phyloP scores from a whole-genome alignment of 2,888 invertebrate species.

The Drosophila meridiana region DNA sequence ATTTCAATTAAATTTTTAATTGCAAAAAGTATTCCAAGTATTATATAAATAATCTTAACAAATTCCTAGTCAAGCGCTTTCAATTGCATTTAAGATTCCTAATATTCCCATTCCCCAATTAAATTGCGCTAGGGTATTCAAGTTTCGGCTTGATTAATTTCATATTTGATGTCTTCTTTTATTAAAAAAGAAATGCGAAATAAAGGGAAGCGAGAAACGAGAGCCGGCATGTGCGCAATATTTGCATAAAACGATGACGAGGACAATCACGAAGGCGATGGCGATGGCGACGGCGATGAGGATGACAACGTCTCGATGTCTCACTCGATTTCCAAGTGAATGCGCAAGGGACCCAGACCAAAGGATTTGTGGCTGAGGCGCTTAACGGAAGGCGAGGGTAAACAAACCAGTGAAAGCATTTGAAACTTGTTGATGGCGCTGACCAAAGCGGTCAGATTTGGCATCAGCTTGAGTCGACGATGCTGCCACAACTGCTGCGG shows the following conservation, averaged over 20 bases:
- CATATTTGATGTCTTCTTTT: slow-evolving; percentile 17
- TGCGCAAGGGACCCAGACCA: slow-evolving; percentile 48
- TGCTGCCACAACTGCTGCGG: background rate
- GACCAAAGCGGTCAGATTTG: slow-evolving; percentile 49
- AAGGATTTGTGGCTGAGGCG: slow-evolving; percentile 68
- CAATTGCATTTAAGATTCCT: background rate
- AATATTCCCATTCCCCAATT: background rate
- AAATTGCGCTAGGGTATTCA: slow-evolving; percentile 2
- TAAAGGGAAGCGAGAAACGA: slow-evolving; percentile 3
- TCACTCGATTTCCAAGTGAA: slow-evolving; percentile 45
- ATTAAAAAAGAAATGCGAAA: slow-evolving; percentile 21
- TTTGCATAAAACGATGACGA: slow-evolving; percentile 69
- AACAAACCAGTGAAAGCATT: slow-evolving; percentile 15
- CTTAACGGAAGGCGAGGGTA: slow-evolving; percentile 43
- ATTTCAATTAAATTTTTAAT: too few species aligned
- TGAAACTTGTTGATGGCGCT: slow-evolving; percentile 72
- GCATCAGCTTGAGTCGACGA: slow-evolving; percentile 13
- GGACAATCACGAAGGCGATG: background rate
- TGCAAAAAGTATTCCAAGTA: background rate
- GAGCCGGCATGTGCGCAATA: slow-evolving; percentile 55
- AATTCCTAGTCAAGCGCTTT: background rate
- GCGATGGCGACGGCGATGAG: background rate
- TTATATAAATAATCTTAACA: background rate
- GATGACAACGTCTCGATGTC: slow-evolving; percentile 54
- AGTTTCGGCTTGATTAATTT: background rate